A percentile compares a stretch with the other conserved stretches of the same genome.
These are phyloP conservation scores for Sitophilus oryzae DNA, from an alignment of 1,140 invertebrate species.

Conservation along the genomic window DNA sequence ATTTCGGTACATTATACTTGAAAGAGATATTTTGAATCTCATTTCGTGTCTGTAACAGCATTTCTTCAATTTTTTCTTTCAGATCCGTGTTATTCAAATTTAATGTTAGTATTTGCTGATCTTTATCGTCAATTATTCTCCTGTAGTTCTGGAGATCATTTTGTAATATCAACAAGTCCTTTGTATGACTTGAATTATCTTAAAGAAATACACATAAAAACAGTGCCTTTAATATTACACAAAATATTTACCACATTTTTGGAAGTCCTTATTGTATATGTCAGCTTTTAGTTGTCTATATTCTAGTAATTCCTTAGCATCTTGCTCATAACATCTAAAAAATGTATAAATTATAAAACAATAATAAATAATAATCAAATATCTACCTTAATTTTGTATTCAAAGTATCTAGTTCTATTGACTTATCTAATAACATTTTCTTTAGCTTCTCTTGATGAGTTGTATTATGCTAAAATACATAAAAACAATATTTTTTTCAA, in stretches of 20 bases:
- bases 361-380: conserved; percentile 3
- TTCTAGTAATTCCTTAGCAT: conserved; percentile 31
- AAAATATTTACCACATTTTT: conserved; percentile 26
- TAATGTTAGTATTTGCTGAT: conserved; percentile 28
- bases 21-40: conserved; percentile 33
- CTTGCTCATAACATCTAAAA: conserved; percentile 31
- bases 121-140: conserved; percentile 29
- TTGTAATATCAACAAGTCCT: conserved; percentile 30
- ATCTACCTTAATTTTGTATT: conserved; percentile 31
- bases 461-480: no score
- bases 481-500: no score
- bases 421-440: conserved; percentile 35
- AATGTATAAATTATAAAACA: conserved; percentile 1
- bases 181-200: conserved; percentile 30
- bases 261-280: conserved; percentile 22
- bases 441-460: conserved; percentile 28
- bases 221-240: neutral
- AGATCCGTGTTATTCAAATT: conserved; percentile 30
- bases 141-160: conserved; percentile 31
- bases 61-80: conserved; percentile 34
- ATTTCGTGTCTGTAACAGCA: conserved; percentile 31
- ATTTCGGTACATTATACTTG: conserved; percentile 33
- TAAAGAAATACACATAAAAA: conserved; percentile 13
- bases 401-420: conserved; percentile 28
- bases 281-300: conserved; percentile 30